These are phyloP conservation scores for Odontomachus brunneus DNA, from an alignment of 1,140 invertebrate genomes.

Conservation along the genomic window DNA sequence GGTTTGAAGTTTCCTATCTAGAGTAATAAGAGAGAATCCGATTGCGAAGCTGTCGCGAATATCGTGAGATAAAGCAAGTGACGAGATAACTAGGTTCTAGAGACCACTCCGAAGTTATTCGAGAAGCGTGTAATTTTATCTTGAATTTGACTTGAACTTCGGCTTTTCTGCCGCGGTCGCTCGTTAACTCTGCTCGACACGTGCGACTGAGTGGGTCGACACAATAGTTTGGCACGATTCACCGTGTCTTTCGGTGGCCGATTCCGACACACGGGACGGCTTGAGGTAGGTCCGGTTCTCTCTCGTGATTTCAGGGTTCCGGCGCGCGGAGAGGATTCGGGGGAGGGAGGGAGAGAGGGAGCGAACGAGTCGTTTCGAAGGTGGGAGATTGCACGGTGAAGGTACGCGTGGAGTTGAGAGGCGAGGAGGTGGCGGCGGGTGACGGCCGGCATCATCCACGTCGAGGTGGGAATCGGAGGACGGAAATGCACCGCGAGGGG, in stretches of 20 bases:
- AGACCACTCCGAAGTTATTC: too few species aligned
- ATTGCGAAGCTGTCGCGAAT: too few species aligned
- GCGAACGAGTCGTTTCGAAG: neutral
- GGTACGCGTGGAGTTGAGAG: neutral
- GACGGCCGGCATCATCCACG: neutral
- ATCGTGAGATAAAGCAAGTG: too few species aligned
- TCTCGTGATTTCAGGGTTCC: slow-evolving; percentile 50
- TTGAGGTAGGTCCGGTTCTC: slow-evolving; percentile 69
- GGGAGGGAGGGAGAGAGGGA: neutral
- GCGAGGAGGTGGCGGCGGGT: neutral
- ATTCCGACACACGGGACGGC: slow-evolving; percentile 57
- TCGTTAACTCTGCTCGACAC: neutral
- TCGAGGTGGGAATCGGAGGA: slow-evolving; percentile 44
- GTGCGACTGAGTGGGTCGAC: neutral
- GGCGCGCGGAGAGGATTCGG: neutral
- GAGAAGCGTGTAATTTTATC: too few species aligned
- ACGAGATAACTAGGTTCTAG: too few species aligned
- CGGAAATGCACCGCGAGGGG: slow-evolving; percentile 36
- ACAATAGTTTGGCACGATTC: neutral
- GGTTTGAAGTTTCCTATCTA: too few species aligned
- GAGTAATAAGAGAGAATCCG: too few species aligned
- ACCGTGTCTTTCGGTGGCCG: slow-evolving; percentile 13
- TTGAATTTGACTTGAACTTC: too few species aligned
- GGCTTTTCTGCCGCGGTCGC: neutral
- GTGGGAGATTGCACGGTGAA: slow-evolving; percentile 30